Evolutionary conservation across 2,113 vertebrate species (phyloP).

Genomic region (Catharus fuscescens): DNA sequence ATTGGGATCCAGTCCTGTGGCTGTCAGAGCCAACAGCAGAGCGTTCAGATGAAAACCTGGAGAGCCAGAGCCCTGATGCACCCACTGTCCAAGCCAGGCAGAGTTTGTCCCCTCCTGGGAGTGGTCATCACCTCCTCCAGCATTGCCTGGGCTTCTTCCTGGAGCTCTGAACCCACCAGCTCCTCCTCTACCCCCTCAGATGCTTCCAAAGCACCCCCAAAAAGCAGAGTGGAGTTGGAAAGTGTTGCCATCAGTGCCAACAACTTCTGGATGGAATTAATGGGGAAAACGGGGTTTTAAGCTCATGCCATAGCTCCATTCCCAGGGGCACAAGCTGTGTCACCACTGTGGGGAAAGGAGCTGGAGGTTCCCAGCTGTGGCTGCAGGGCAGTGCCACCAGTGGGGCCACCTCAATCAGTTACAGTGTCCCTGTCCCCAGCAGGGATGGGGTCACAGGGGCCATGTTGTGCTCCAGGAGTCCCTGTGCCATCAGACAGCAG

Average conservation of each 20-base stretch:
- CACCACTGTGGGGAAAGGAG: not conserved
- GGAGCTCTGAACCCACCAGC: not conserved
- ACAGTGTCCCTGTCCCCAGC: fast-evolving
- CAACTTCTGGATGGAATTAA: not conserved
- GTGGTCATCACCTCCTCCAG: too few relatives aligned
- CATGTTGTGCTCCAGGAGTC: not conserved
- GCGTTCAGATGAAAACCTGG: fast-evolving
- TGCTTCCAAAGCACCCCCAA: not conserved
- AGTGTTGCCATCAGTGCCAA: fast-evolving
- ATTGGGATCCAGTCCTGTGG: fast-evolving
- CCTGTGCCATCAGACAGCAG: not conserved
- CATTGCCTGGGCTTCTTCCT: not conserved
- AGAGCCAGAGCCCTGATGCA: fast-evolving
- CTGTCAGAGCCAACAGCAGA: not conserved
- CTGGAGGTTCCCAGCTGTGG: not conserved
- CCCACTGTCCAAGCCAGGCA: not conserved
- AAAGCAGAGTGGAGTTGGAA: not conserved
- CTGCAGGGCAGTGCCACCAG: not conserved
- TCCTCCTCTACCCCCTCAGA: not conserved
- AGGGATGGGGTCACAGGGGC: fast-evolving
- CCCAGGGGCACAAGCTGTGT: not conserved
- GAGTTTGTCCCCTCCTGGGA: not conserved
- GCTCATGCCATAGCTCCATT: fast-evolving
- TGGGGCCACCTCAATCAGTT: fast-evolving
- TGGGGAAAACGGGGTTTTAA: not conserved